Evolutionary conservation across 1,140 invertebrate genomes (phyloP).

Genomic region (Rhyacophila brunnea): DNA sequence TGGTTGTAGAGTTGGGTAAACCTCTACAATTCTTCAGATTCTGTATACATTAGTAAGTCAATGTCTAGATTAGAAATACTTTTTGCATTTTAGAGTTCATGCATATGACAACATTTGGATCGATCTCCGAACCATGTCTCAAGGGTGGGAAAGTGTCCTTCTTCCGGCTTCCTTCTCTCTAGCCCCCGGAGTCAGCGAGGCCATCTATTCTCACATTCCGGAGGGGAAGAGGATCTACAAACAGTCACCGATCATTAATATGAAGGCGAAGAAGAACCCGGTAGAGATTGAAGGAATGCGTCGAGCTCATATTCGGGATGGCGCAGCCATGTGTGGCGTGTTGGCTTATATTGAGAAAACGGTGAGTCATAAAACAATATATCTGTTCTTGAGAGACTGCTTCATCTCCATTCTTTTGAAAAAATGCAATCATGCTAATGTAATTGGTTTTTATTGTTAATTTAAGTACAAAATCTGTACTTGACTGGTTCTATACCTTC

Average conservation of each 20-base stretch:
- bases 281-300: slow-evolving; percentile 87
- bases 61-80: too few relatives aligned
- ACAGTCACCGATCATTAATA: slow-evolving; percentile 73
- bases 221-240: slow-evolving; percentile 57
- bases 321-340: slow-evolving; percentile 88
- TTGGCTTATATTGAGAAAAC: slow-evolving; percentile 81
- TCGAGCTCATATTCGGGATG: slow-evolving; percentile 79
- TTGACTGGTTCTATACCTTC: too few relatives aligned
- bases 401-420: too few relatives aligned
- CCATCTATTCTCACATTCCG: slow-evolving; percentile 68
- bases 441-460: too few relatives aligned
- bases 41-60: too few relatives aligned
- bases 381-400: too few relatives aligned
- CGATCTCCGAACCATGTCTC: slow-evolving; percentile 65
- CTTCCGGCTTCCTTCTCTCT: slow-evolving; percentile 71
- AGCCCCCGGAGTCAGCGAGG: slow-evolving; percentile 72
- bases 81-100: slow-evolving; percentile 57
- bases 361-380: slow-evolving; percentile 49
- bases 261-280: slow-evolving; percentile 84
- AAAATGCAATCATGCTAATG: too few relatives aligned
- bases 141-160: slow-evolving; percentile 66
- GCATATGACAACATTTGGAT: slow-evolving; percentile 69
- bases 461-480: too few relatives aligned
- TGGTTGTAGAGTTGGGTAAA: too few relatives aligned
- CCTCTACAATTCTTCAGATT: too few relatives aligned